Evolutionary conservation across 2,888 invertebrate species (phyloP), one percentile per base, ranked within the genome.

Genomic region (Tillus elongatus): DNA sequence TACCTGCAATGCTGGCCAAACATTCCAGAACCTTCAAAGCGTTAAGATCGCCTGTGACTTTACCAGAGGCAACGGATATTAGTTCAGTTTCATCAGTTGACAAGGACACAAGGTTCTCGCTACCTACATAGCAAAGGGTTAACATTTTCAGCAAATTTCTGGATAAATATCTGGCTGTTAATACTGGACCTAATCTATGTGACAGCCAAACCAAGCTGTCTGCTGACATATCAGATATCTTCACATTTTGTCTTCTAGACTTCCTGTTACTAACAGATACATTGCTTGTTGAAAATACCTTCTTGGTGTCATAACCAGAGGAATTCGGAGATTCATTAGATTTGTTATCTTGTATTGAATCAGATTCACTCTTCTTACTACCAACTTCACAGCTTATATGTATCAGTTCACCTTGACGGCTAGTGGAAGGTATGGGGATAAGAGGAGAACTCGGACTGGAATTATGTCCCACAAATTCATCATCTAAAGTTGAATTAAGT

Each of bases 71-170:
- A 35, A 81, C 72, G 11, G 76, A 77, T 52, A 77, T 75, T 45
- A 71, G 72, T 54, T 75, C 77, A 42, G 73, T 72, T 8, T 39
- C 42, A 10, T 49, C 47, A 14, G 48, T 50, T 2, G 45, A 35
- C 42, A 67, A 61, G 1, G 72, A 68, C 28, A 71, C 64, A 15
- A 87, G 67, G 60, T 84, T 86, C 45, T 87, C 86, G 54, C 77
- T 79, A 0, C 87, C 90, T 13, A 89, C 80, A 60, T 93, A 97
- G 64, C 96, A 97, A 2, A 96, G 66, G 0, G 92, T 88, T 35
- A 97, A 67, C 88, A 97, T 93, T 56, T 93, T 79, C 8, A 97
- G 70, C 45, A 98, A 71, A 69, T 95, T 95, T 41, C 89, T 75
- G 0, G 93, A 87, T 15, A 97, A 72, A 67, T 89, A 84, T 49